These are phyloP conservation scores for Montipora foliosa DNA, from an alignment of 64 coral and sea anemone species.

Conservation along the genomic window DNA sequence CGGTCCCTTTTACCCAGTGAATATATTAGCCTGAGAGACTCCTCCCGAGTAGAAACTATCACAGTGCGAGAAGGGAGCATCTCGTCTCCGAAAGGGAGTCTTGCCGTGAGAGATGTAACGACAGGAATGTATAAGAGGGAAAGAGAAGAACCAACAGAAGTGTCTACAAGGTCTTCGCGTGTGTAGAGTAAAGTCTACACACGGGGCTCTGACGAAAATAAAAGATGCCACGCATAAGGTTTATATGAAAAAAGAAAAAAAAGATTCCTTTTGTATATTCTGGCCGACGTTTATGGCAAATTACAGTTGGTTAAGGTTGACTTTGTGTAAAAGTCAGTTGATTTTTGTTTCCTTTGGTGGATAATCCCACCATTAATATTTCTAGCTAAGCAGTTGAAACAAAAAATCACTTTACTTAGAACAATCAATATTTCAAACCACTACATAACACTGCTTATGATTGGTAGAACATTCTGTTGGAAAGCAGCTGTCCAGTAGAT, in stretches of 20 bases:
- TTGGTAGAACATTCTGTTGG: too few species aligned
- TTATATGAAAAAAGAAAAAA: background rate
- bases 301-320: background rate
- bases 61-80: constrained; percentile 28
- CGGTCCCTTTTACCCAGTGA: constrained; percentile 75
- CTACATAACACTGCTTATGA: too few species aligned
- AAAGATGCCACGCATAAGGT: background rate
- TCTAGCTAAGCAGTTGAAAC: too few species aligned
- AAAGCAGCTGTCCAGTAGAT: too few species aligned
- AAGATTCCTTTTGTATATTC: background rate
- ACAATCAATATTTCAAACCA: too few species aligned
- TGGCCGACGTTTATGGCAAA: background rate
- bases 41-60: constrained; percentile 14
- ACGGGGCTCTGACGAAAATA: background rate
- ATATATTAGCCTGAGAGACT: constrained; percentile 54
- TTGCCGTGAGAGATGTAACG: background rate
- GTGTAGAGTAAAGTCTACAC: background rate
- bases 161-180: background rate
- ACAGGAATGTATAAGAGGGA: constrained; percentile 20
- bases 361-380: too few species aligned
- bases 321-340: too few species aligned
- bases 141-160: background rate
- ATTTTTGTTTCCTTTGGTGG: too few species aligned
- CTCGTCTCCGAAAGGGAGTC: constrained; percentile 3
- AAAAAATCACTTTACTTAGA: too few species aligned